Conservation (phyloP, 2,888 invertebrate genomes). For the Drosophila helvetica region DNA sequence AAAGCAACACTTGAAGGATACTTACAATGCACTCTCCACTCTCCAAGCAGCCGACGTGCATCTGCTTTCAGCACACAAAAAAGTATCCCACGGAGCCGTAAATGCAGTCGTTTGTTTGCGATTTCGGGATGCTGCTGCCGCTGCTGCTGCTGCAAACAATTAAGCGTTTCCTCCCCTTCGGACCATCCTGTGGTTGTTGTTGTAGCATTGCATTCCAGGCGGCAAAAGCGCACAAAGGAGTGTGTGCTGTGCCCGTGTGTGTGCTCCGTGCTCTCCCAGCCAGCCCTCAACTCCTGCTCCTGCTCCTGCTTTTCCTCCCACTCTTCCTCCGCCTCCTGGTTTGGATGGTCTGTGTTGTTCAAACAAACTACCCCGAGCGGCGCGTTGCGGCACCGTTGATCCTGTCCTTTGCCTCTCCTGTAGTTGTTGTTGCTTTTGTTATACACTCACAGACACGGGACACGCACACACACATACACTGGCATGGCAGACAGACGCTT, state of each 20-base stretch:
- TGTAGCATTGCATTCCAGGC: slow-evolving; percentile 74
- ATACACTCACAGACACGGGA: slow-evolving; percentile 62
- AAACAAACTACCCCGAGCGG: slow-evolving; percentile 78
- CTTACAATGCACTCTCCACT: slow-evolving; percentile 79
- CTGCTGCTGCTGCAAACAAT: slow-evolving; percentile 63
- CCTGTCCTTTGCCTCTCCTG: slow-evolving; percentile 51
- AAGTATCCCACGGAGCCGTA: slow-evolving; percentile 37
- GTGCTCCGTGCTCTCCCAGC: slow-evolving; percentile 32
- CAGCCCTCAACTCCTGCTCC: slow-evolving; percentile 20
- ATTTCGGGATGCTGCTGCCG: slow-evolving; percentile 35
- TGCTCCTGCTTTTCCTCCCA: slow-evolving; percentile 5
- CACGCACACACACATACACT: slow-evolving; percentile 47
- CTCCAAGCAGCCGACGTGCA: slow-evolving; percentile 52
- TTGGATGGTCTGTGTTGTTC: slow-evolving; percentile 44
- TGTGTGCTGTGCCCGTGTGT: slow-evolving; percentile 20
- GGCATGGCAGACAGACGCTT: slow-evolving; percentile 52
- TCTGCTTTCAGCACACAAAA: slow-evolving; percentile 53
- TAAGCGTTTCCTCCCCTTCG: slow-evolving; percentile 71
- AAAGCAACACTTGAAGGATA: slow-evolving; percentile 68
- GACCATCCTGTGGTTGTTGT: slow-evolving; percentile 33
- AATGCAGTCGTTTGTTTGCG: slow-evolving; percentile 59
- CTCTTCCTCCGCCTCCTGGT: slow-evolving; percentile 10
- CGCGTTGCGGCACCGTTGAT: slow-evolving; percentile 58
- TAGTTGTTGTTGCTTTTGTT: slow-evolving; percentile 53
- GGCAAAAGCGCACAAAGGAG: slow-evolving; percentile 76